These are phyloP conservation scores for Drosophila neocordata DNA, from an alignment of 1,140 invertebrate species.

Conservation along the genomic window DNA sequence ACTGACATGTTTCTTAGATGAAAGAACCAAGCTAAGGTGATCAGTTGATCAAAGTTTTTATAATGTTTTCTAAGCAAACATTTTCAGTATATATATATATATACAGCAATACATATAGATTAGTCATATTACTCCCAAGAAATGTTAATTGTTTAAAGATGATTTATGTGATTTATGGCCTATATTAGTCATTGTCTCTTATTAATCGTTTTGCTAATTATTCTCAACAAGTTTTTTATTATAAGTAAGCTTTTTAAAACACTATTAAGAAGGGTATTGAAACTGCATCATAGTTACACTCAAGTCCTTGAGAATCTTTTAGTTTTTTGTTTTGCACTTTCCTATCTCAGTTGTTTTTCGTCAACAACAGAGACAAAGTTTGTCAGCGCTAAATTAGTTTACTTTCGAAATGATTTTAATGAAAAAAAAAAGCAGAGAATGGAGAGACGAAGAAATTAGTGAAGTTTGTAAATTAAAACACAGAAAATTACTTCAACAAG, in stretches of 20 bases:
- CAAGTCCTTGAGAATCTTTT: too few species aligned
- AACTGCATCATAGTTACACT: background rate
- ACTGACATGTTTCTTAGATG: too few species aligned
- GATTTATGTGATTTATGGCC: too few species aligned
- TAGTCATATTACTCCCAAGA: too few species aligned
- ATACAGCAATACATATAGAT: too few species aligned
- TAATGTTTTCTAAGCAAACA: too few species aligned
- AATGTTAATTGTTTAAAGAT: too few species aligned
- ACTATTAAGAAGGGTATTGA: background rate
- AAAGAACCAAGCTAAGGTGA: too few species aligned
- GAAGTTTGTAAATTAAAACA: slow-evolving; percentile 47
- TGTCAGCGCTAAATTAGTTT: slow-evolving; percentile 69
- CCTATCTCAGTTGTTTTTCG: slow-evolving; percentile 61
- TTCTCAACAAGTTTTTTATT: background rate
- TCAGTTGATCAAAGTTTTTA: too few species aligned
- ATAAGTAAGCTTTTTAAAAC: background rate
- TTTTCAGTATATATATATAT: too few species aligned
- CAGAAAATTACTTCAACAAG: slow-evolving; percentile 59
- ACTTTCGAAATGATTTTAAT: slow-evolving; percentile 69
- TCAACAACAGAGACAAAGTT: slow-evolving; percentile 64
- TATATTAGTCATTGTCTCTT: too few species aligned
- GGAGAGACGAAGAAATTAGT: slow-evolving; percentile 1
- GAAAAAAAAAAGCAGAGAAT: background rate
- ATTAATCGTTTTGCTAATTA: background rate
- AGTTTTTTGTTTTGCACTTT: slow-evolving; percentile 38